Base-by-base conservation (phyloP, 2,113 vertebrate species). In the Cebus imitator region DNA sequence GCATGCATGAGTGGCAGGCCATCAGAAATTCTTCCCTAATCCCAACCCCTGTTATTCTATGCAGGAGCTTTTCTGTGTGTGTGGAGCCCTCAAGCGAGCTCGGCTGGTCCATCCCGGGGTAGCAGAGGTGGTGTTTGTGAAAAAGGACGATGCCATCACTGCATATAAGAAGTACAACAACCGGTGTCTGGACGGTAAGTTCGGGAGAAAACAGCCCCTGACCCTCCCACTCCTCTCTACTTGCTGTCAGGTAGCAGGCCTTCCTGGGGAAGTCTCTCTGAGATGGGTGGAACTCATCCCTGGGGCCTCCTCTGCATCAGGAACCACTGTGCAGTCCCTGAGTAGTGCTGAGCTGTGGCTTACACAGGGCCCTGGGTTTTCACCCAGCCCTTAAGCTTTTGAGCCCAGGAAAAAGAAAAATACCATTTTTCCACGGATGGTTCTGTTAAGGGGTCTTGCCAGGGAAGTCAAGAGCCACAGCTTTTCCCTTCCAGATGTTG, bases 141-240 rank as follows among this genome's bases (percentile, higher is more conserved):
- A 99, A 96, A 99, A 99, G 98, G 99, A 99, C 17, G 99, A 99
- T 18, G 99, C 99, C 5, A 99, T 99, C 94, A 99, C 99, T 2
- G 99, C 99, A 0, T 99, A 99, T 98, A 99, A 99, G 98, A 99
- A 99, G 97, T 99, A 99, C 97, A 99, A 99, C 98, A 99, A 99
- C 97, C 99, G 99, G 92, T 99, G 99, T 97, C 98, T 99, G 98
- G 99, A 99, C 0, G 99, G 99, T 99, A 98, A 99, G 99, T 96
- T 83, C 20, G 75, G 30, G 73, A 20, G 50, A 32, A 35, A 32
- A 66, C 27, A 23, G 64, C 43, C 3, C 27, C 8, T 9, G 14
- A 4, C 52, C 25, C 30, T 55, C 17, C 37, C 23, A 8, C 48
- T 25, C 37, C 32, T 84, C 16, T 3, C 1, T 30, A 16, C 25